phyloP scores from a whole-genome alignment of 2,113 vertebrate genomes.

The Lophius piscatorius region DNA sequence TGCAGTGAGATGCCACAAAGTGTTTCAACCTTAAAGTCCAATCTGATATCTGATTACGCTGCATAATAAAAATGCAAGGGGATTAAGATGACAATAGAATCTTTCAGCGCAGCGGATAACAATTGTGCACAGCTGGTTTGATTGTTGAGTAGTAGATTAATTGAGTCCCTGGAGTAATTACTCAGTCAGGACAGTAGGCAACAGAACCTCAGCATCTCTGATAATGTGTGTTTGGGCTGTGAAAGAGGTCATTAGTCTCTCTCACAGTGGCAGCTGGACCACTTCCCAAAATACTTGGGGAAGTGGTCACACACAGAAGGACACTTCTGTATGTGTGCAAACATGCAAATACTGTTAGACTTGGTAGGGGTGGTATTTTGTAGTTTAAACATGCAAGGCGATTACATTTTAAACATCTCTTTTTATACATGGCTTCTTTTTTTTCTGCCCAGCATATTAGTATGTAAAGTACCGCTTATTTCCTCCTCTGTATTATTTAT shows the following conservation, averaged over 20 bases:
- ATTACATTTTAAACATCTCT: constrained; percentile 8
- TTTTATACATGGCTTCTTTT: constrained; percentile 1
- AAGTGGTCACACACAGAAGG: too few species aligned
- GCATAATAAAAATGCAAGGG: too few species aligned
- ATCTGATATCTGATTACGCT: not conserved
- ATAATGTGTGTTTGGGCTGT: constrained; percentile 71
- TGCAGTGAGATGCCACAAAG: too few species aligned
- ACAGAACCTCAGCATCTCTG: constrained; percentile 73
- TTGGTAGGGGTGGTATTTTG: not conserved
- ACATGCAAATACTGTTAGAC: not conserved
- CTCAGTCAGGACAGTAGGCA: constrained; percentile 55
- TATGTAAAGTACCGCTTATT: not conserved
- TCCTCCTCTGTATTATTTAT: constrained; percentile 2
- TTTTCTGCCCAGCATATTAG: constrained; percentile 1
- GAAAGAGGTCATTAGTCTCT: constrained; percentile 76
- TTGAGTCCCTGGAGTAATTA: constrained; percentile 73
- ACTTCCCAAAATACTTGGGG: constrained; percentile 68
- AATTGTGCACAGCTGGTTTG: constrained; percentile 60
- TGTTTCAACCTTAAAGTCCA: too few species aligned
- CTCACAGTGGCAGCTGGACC: constrained; percentile 63
- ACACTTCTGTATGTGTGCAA: constrained; percentile 4
- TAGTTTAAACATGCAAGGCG: constrained; percentile 8
- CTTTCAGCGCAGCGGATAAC: constrained; percentile 26
- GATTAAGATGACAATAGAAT: too few species aligned
- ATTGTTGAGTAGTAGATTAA: constrained; percentile 76